Conservation (phyloP, 53 echinoderm and acorn worm genomes). For the Hippasteria phrygiana region DNA sequence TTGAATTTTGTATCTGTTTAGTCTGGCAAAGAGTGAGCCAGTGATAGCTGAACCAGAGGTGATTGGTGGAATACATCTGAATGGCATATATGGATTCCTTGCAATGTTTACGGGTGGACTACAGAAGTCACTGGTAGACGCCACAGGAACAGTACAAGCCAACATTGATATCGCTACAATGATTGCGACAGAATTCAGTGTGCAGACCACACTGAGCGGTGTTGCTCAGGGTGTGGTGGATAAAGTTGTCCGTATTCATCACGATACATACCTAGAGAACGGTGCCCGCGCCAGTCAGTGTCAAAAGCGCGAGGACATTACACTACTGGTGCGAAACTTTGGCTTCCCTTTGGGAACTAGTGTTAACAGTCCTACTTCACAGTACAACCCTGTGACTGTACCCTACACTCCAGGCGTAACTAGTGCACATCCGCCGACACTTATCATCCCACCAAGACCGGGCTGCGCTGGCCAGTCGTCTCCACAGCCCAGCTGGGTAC, state of each 20-base stretch:
- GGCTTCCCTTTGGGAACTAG: conserved; percentile 76
- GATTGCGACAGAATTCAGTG: conserved; percentile 86
- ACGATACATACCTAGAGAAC: conserved; percentile 82
- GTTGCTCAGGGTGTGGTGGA: conserved; percentile 96
- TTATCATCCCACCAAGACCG: conserved; percentile 58
- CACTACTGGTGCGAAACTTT: conserved; percentile 90
- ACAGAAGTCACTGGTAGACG: conserved; percentile 80
- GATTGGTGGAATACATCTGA: conserved; percentile 82
- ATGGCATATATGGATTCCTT: conserved; percentile 76
- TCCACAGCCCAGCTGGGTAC: conserved; percentile 1
- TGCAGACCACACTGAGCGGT: conserved; percentile 89
- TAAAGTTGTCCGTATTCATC: conserved; percentile 91
- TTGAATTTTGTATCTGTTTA: conserved; percentile 26
- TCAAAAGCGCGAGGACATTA: conserved; percentile 92
- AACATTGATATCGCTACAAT: conserved; percentile 89
- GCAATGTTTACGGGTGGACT: conserved; percentile 94
- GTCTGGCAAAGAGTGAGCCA: conserved; percentile 86
- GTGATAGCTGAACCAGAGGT: conserved; percentile 96
- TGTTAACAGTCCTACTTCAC: conserved; percentile 30
- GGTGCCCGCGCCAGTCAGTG: conserved; percentile 68
- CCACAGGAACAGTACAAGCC: conserved; percentile 81
- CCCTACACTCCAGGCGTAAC: conserved; percentile 60
- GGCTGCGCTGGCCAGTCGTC: conserved; percentile 16
- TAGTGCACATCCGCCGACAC: conserved; percentile 36
- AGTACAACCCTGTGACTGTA: conserved; percentile 71